Base-by-base conservation (phyloP, 1,140 invertebrate species). In the Mya arenaria region DNA sequence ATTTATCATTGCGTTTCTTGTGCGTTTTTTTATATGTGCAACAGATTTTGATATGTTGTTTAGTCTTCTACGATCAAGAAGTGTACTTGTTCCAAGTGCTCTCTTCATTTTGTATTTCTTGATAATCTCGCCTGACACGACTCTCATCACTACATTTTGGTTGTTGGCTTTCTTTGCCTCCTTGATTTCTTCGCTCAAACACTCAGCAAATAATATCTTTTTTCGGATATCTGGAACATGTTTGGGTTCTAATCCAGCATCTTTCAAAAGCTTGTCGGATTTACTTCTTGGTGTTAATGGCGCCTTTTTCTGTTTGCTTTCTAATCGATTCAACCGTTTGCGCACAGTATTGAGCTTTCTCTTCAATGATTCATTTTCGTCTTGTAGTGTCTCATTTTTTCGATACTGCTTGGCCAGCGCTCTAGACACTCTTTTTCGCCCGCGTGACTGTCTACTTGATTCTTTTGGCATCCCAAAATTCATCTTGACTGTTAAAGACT, bases 361-460 rank as follows among this genome's bases (percentile, higher is more conserved):
- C 60, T 65, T 77, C 36, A 77, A 34, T 1, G 36, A 8, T 65
- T 77, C 73, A 34, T 77, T 77, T 19, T 65, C 17, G 34, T 63
- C 73, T 48, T 74, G n/a, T 37, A 74, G 28, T 15, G 2, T 58
- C 25, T 74, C 71, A 39, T 37, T 74, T 4, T 1, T 1, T 13
- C 34, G 37, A 37, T 74, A 74, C n/a, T 34, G 23, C 32, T 60
- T 74, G 28, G 52, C 55, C 25, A 74, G 60, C 10, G 71, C 71
- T 19, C 71, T 52, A 1, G 71, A 37, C 13, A 72, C 28, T 19
- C 48, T 72, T n/a, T 72, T 72, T 13, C 48, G 52, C 10, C 68
- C 68, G 23, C 68, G 23, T 1, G 68, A 72, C 48, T 72, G 23
- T 0, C 68, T 44, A 44, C 23, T 15, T 41, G 36, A 8, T 28